Base-by-base conservation (phyloP, 2,888 invertebrate genomes). In the Deilephila porcellus region DNA sequence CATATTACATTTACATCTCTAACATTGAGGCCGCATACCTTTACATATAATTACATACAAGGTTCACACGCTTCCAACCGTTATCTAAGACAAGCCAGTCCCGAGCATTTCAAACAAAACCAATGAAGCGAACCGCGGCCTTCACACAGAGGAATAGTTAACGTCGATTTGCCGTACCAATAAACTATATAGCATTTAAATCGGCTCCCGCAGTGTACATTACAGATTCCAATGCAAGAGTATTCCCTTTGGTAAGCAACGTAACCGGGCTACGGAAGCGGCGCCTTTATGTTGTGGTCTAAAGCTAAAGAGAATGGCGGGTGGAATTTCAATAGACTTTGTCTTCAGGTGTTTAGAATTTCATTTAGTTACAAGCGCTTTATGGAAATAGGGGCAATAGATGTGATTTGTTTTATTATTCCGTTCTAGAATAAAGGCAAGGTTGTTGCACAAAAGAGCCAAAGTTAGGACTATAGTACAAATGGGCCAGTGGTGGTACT, bases 211-310 rank as follows among this genome's bases (percentile, higher is more conserved):
- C 59, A 32, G 63, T 25, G 59, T 34, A 60, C 72, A 73, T 73
- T 73, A 73, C 29, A 45, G 64, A 73, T 73, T 73, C 72, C 32
- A 20, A 52, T 75, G 77, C 77, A 82, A 77, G 75, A 76, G 76
- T 73, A 81, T 80, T 84, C 80, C 73, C 79, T 81, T 83, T 81
- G 77, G 78, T 75, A 70, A 67, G 74, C 71, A 77, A 74, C 72
- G 74, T 53, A 71, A 76, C 75, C 64, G 64, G 67, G 62, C 74
- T 74, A 70, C 76, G 25, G 32, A 71, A 73, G 74, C 71, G 72
- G 62, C 73, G 76, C 72, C 83, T 82, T 80, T 82, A 76, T 62
- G 71, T 25, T 62, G 34, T 76, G 79, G 80, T 76, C 20, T 25
- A 73, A 64, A 5, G 17, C 2, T 6, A 3, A 19, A 4, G 52